Conservation (phyloP, 2,113 vertebrate genomes). For the Eclectus roratus region DNA sequence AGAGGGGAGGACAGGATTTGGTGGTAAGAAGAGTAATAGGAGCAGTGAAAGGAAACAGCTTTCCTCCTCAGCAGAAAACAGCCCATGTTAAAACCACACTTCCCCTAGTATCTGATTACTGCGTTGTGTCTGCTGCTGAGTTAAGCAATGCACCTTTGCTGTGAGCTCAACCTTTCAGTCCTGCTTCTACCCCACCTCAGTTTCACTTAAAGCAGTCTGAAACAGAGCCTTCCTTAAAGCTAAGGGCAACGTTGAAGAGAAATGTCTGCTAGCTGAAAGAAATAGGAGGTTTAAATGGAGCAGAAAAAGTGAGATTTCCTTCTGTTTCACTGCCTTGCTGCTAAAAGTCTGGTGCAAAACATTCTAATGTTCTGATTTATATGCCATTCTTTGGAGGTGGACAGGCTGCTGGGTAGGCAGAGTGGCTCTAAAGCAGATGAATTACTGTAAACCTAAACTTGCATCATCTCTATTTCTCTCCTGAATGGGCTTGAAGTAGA, state of each 20-base stretch:
- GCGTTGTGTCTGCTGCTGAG: background rate
- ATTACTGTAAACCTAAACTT: constrained; percentile 15
- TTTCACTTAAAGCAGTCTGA: background rate
- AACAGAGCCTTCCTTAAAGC: background rate
- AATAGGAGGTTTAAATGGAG: constrained; percentile 18
- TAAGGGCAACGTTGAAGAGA: background rate
- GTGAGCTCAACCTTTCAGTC: background rate
- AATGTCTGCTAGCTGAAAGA: background rate
- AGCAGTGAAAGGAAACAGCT: background rate
- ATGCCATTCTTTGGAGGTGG: background rate
- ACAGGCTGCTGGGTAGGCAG: constrained; percentile 24
- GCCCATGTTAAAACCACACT: background rate
- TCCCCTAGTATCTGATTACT: background rate
- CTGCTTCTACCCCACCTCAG: background rate
- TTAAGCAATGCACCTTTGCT: background rate
- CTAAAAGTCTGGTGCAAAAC: constrained; percentile 43
- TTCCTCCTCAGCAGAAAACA: background rate
- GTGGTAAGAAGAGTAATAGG: background rate
- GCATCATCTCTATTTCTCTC: background rate
- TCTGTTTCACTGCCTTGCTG: constrained; percentile 53
- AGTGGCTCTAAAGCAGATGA: constrained; percentile 1
- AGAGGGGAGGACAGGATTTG: background rate
- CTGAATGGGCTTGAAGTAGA: background rate
- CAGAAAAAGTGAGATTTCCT: constrained; percentile 26
- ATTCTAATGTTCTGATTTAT: constrained; percentile 16